Conservation (phyloP, 2,113 vertebrate genomes). For the Terrapene triunguis region DNA sequence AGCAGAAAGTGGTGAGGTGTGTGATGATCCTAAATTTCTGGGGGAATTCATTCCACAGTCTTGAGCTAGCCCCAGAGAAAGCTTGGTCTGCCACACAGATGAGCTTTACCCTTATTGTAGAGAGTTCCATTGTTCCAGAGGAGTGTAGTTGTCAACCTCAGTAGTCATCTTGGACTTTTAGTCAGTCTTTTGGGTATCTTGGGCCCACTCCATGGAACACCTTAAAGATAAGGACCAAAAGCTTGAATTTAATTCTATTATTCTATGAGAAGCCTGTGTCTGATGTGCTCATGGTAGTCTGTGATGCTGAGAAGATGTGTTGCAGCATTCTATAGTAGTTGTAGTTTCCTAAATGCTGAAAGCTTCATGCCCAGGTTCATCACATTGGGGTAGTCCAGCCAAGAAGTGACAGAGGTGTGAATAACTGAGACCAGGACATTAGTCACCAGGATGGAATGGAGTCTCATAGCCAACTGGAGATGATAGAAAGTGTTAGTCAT, state of each 20-base stretch:
- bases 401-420: not conserved
- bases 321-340: not conserved
- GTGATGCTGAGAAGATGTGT: not conserved
- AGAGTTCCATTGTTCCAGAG: not conserved
- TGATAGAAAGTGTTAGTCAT: not conserved
- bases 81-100: not conserved
- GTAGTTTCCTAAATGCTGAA: not conserved
- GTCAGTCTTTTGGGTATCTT: not conserved
- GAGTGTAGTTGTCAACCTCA: not conserved
- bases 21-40: not conserved
- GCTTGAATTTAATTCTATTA: not conserved
- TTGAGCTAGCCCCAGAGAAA: not conserved
- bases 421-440: not conserved
- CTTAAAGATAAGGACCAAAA: not conserved
- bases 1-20: not conserved
- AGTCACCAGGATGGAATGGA: not conserved
- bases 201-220: not conserved
- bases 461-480: not conserved
- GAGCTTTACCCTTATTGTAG: not conserved
- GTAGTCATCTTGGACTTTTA: not conserved
- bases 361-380: too few relatives aligned
- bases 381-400: too few relatives aligned
- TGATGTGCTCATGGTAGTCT: too few relatives aligned
- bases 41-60: not conserved
- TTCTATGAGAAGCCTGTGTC: not conserved